Evolutionary conservation across 2,113 vertebrate genomes (phyloP).

Genomic region (Athene noctua): DNA sequence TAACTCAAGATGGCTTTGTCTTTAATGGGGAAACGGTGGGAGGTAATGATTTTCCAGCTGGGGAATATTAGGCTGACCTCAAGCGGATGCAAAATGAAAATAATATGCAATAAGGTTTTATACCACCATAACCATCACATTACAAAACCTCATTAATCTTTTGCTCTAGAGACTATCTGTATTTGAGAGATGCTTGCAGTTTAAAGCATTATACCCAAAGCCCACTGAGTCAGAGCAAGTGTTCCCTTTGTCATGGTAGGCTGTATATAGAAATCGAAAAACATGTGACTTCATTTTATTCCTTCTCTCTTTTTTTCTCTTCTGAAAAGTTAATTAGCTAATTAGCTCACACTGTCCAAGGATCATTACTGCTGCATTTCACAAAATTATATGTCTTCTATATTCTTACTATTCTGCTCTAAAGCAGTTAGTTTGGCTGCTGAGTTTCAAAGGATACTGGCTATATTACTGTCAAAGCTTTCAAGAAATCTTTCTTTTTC

Average conservation of each 20-base stretch:
- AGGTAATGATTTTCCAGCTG: background rate
- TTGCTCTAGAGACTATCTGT: background rate
- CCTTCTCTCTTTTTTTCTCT: background rate
- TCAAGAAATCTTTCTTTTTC: background rate
- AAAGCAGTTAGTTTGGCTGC: background rate
- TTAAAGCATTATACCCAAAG: background rate
- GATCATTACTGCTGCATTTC: background rate
- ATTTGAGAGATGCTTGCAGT: background rate
- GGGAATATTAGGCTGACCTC: background rate
- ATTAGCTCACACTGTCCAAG: background rate
- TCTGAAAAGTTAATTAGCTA: background rate
- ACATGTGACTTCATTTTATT: rapidly evolving
- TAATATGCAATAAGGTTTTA: background rate
- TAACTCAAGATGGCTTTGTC: background rate
- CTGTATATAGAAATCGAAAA: background rate
- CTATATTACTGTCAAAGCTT: background rate
- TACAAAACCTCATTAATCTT: background rate
- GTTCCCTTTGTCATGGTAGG: background rate
- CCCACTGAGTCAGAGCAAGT: too few relatives aligned
- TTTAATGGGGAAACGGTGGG: background rate
- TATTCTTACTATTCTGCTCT: background rate
- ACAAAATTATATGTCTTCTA: background rate
- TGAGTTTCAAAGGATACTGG: background rate
- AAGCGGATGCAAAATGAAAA: background rate
- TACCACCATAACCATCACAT: background rate